phyloP scores from a whole-genome alignment of 2,113 vertebrate genomes.

The Neodon shergylaensis region DNA sequence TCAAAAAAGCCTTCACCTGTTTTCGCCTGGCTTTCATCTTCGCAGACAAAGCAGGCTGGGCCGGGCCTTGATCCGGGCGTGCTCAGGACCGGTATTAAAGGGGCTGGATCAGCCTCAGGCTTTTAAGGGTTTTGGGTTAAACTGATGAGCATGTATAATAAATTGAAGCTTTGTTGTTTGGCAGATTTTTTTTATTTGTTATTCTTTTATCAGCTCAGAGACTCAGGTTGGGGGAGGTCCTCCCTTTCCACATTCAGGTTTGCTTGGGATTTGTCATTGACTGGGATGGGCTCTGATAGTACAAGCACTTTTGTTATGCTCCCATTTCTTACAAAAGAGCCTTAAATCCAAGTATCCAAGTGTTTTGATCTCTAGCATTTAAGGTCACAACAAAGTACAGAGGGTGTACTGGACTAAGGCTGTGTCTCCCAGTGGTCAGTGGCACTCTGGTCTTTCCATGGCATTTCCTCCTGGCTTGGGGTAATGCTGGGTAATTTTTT shows the following conservation, averaged over 20 bases:
- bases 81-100: constrained; percentile 85
- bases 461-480: fast-evolving
- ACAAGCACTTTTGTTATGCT: neutral
- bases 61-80: constrained; percentile 86
- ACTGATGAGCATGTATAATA: constrained; percentile 86
- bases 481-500: neutral
- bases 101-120: constrained; percentile 86
- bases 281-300: constrained; percentile 21
- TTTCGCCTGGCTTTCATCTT: constrained; percentile 87
- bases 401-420: neutral
- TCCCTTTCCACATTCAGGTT: constrained; percentile 50
- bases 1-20: constrained; percentile 88
- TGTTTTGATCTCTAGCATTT: neutral
- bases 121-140: constrained; percentile 86
- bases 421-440: fast-evolving
- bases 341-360: neutral
- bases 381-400: neutral
- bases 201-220: constrained; percentile 79
- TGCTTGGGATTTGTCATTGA: constrained; percentile 65
- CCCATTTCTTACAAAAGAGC: constrained; percentile 10
- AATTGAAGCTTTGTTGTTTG: constrained; percentile 89
- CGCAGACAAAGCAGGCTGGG: constrained; percentile 87
- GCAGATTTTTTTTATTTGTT: constrained; percentile 84
- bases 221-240: constrained; percentile 10
- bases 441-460: neutral